Evolutionary conservation across 2,797 vertebrate species (phyloP), one percentile per base, ranked within the genome.

Genomic region (Pteropus rufus): DNA sequence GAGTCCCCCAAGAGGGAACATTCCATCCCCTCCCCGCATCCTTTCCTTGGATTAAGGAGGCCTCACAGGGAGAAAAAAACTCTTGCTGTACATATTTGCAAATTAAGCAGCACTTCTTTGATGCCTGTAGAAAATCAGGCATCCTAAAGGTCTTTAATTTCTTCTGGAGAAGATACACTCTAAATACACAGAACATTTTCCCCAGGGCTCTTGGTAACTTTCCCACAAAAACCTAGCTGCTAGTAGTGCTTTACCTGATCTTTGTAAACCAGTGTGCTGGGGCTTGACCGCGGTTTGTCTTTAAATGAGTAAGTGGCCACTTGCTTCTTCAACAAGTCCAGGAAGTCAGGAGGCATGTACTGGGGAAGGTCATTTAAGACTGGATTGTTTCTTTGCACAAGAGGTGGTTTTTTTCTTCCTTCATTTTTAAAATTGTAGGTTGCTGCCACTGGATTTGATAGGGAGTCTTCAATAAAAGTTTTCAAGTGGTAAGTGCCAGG

Each of bases 401-500:
- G 49, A 39, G 86, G 75, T 46, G 34, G n/a, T 14, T 29, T 97
- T 88, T 93, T 98, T 89, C 98, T 99, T 72, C 98, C 98, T 77
- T 98, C 95, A 0, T 98, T 97, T 98, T 99, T 99, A 94, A 99
- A 99, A 85, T 97, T 97, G 3, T 98, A 98, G 0, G 98, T 99
- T 92, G 90, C 85, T 91, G 82, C 97, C 90, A 99, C 98, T 1
- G 99, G 98, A 87, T 98, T 99, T 96, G 99, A 98, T 0, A 97
- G 97, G 9, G 98, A 98, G 93, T 99, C 99, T 97, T 99, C 98
- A 34, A 99, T 93, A 90, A 99, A 99, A 97, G 97, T 98, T 62
- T 97, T 98, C 76, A 98, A 65, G 31, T 98, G 96, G 5, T 99
- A 99, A 85, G 80, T 81, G 56, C 99, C 99, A 24, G 98, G 98